Percentiles rank a stretch among this genome's conserved stretches.
Conservation (phyloP, 2,113 vertebrate genomes). For the Callionymus lyra region DNA sequence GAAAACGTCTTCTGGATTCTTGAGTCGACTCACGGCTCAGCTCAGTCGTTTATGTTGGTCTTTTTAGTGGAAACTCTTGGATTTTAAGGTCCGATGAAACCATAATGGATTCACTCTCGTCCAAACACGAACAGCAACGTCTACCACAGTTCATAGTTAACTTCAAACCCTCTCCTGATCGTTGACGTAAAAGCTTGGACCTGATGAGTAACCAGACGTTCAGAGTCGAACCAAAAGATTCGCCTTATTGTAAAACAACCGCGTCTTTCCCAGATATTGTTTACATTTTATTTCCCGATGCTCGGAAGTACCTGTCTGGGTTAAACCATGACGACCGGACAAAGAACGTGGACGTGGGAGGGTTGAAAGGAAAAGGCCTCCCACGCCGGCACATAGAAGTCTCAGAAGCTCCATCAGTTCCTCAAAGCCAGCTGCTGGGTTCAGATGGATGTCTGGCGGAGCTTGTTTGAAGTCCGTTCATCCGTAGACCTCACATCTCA, state of each 20-base stretch:
- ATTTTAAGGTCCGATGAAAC: too few species aligned
- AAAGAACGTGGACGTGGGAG: slow-evolving; percentile 5
- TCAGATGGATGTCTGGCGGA: slow-evolving; percentile 42
- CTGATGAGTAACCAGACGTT: slow-evolving; percentile 19
- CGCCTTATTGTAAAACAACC: too few species aligned
- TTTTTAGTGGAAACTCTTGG: too few species aligned
- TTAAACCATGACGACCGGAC: slow-evolving; percentile 23
- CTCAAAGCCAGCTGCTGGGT: slow-evolving; percentile 48
- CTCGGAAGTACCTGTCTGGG: neutral
- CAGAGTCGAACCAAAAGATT: slow-evolving; percentile 22
- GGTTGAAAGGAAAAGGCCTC: slow-evolving; percentile 49
- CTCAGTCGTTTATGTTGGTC: too few species aligned
- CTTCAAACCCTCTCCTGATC: slow-evolving; percentile 28
- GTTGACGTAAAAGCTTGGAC: slow-evolving; percentile 27
- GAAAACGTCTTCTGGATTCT: too few species aligned
- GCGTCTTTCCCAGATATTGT: neutral
- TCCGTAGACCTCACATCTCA: slow-evolving; percentile 38
- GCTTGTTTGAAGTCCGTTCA: slow-evolving; percentile 50
- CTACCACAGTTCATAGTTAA: neutral
- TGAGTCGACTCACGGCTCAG: too few species aligned
- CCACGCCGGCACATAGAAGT: slow-evolving; percentile 47
- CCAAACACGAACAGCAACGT: too few species aligned
- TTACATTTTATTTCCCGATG: too few species aligned
- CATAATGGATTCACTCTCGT: too few species aligned
- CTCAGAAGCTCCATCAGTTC: slow-evolving; percentile 50